Evolutionary conservation across 2,797 vertebrate genomes (phyloP).

Genomic region (Jordanella pulchra): DNA sequence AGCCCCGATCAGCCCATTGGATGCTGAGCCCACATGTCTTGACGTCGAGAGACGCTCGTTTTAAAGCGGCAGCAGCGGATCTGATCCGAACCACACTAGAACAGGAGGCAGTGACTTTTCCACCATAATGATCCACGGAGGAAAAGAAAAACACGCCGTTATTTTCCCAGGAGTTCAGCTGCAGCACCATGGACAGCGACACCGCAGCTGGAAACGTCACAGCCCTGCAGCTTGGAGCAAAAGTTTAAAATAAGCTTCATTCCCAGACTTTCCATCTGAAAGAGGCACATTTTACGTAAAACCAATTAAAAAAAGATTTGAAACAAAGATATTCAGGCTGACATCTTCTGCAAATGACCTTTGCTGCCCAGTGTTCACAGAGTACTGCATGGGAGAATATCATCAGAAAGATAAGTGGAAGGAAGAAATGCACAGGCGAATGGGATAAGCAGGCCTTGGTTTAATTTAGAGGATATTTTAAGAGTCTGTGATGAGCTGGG

Average conservation of each 20-base stretch:
- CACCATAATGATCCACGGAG: conserved; percentile 13
- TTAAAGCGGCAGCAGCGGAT: conserved; percentile 62
- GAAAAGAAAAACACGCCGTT: not conserved
- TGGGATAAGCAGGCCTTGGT: not conserved
- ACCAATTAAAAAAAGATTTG: not conserved
- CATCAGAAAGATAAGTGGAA: not conserved
- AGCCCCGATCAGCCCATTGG: conserved; percentile 64
- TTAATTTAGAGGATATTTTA: not conserved
- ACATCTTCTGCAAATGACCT: not conserved
- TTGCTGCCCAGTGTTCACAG: not conserved
- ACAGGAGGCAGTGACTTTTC: not conserved
- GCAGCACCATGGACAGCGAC: conserved; percentile 72
- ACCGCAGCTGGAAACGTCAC: not conserved
- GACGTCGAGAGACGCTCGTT: conserved; percentile 62
- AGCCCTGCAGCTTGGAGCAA: not conserved
- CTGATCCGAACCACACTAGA: not conserved
- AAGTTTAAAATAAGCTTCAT: not conserved
- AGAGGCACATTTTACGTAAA: not conserved
- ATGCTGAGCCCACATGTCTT: conserved; percentile 64
- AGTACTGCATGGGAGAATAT: not conserved
- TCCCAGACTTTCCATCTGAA: too few relatives aligned
- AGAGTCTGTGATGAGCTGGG: too few relatives aligned
- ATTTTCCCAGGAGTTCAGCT: not conserved
- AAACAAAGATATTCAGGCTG: not conserved
- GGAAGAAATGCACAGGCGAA: too few relatives aligned